Base-by-base conservation (phyloP, 2,888 invertebrate species). In the Mactromeris polynyma region DNA sequence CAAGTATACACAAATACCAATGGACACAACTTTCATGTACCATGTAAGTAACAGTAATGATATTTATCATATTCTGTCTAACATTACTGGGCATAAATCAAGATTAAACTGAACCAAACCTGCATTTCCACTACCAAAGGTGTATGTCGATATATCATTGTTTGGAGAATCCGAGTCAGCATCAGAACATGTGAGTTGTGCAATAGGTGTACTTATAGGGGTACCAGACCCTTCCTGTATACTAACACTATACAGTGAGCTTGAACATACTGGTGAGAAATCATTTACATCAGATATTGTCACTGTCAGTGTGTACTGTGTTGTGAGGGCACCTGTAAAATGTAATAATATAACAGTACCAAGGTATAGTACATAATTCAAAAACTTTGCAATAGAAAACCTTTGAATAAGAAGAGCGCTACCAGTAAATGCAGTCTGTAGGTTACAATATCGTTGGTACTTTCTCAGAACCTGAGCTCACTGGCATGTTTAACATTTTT, bases 271-370 rank as follows among this genome's bases (percentile, higher is more conserved):
- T 9, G 96, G 96, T 0, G 86, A 46, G 85, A 95, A 94, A 89
- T 96, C 95, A 88, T 96, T 95, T 11, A 93, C 89, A 85, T 95
- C 95, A 11, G 88, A 80, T 14, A 96, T 85, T 1, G 82, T 86
- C 0, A 96, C 90, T 0, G 89, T 90, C 21, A 95, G 64, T 0
- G 91, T 94, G 26, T 93, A 88, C 19, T 84, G 89, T 31, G 91
- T 93, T 9, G 92, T 90, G 0, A 89, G 81, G n/a, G 93, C 83
- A 31, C 91, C 83, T 58, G 87, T 0, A 86, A 73, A 3, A 40
- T 26, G 11, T n/a, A n/a, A n/a, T n/a, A n/a, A n/a, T n/a, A n/a
- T n/a, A n/a, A n/a, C n/a, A n/a, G n/a, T n/a, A n/a, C n/a, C n/a
- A n/a, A n/a, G n/a, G n/a, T n/a, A n/a, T n/a, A n/a, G n/a, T n/a